These are phyloP conservation scores for Casuarius casuarius DNA, from an alignment of 2,113 vertebrate genomes.

Conservation along the genomic window DNA sequence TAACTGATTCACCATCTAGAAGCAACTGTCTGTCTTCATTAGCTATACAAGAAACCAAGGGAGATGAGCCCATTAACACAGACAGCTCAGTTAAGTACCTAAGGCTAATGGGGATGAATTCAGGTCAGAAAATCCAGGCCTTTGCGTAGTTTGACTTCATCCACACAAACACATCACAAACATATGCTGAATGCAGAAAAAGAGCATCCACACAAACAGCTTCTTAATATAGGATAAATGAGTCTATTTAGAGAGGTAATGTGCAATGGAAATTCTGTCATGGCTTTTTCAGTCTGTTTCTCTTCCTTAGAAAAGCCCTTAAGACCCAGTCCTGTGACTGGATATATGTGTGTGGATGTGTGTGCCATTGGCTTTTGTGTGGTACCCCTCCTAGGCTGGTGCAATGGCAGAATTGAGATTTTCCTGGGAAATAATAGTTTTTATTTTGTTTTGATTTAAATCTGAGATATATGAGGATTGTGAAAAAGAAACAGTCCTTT, in stretches of 20 bases:
- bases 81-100: neutral
- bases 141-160: neutral
- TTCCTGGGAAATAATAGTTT: conserved; percentile 12
- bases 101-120: neutral
- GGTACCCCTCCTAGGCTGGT: neutral
- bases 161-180: neutral
- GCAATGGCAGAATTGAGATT: neutral
- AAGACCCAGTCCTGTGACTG: neutral
- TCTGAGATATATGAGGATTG: neutral
- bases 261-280: neutral
- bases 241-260: neutral
- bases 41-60: neutral
- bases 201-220: neutral
- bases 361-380: neutral
- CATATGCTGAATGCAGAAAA: neutral
- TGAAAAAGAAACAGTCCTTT: conserved; percentile 42
- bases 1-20: neutral
- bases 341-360: neutral
- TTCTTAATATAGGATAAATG: neutral
- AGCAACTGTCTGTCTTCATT: neutral
- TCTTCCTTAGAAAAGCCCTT: conserved; percentile 48
- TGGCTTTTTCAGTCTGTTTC: neutral
- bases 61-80: neutral
- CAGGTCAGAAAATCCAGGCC: neutral
- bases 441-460: neutral